phyloP scores from a whole-genome alignment of 2,113 vertebrate genomes.

The Brachypteracias leptosomus region DNA sequence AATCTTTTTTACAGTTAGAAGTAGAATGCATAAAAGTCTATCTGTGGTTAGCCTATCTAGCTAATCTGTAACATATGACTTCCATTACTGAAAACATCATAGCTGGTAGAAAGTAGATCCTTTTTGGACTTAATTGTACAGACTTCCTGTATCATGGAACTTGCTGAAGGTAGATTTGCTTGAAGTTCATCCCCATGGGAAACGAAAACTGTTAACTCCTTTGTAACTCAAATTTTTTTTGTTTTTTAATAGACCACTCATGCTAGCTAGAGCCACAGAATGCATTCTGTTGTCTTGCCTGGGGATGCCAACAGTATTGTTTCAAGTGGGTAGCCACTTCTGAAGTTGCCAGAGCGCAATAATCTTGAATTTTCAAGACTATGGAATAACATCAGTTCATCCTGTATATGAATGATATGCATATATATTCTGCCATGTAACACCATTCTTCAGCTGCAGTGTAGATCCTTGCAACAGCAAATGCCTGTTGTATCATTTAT shows the following conservation, averaged over 20 bases:
- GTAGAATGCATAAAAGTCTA: not conserved
- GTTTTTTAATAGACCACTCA: not conserved
- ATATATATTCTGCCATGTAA: not conserved
- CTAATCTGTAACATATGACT: not conserved
- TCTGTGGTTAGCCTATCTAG: not conserved
- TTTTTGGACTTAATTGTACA: not conserved
- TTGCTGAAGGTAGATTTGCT: not conserved
- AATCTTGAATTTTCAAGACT: not conserved
- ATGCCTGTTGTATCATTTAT: not conserved
- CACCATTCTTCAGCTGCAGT: not conserved
- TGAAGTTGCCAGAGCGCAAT: not conserved
- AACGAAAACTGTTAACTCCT: not conserved
- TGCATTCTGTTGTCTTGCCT: fast-evolving
- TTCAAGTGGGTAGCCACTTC: not conserved
- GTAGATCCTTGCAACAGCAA: not conserved
- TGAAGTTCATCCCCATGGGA: not conserved
- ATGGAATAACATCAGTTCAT: not conserved
- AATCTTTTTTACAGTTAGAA: not conserved
- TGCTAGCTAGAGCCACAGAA: not conserved
- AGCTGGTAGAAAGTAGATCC: not conserved
- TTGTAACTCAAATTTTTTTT: not conserved
- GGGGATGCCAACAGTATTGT: not conserved
- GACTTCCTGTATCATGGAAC: not conserved
- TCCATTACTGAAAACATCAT: not conserved
- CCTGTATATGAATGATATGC: fast-evolving